Conservation (phyloP, 2,113 vertebrate genomes). For the Varanus komodoensis region DNA sequence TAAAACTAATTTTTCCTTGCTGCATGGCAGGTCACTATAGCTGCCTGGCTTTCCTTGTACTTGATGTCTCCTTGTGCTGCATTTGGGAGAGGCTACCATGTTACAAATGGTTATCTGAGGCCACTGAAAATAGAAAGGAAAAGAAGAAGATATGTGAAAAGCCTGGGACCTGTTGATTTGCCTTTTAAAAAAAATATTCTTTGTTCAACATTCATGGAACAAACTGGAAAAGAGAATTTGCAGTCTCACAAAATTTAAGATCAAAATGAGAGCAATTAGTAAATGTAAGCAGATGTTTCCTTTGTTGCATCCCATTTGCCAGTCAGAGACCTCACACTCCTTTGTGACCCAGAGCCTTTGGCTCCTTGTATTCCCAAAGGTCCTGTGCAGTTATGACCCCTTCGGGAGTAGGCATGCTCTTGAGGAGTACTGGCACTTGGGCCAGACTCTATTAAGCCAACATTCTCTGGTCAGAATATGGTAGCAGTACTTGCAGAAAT, state of each 20-base stretch:
- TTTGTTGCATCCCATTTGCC: not conserved
- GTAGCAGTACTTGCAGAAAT: not conserved
- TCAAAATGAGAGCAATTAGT: not conserved
- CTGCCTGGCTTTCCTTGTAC: not conserved
- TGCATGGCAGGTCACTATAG: not conserved
- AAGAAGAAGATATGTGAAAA: not conserved
- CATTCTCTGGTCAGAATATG: not conserved
- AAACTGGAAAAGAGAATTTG: not conserved
- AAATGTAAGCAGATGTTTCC: not conserved
- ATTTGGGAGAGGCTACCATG: not conserved
- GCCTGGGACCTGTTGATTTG: too few species aligned
- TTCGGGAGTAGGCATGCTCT: not conserved
- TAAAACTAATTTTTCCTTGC: not conserved
- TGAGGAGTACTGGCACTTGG: not conserved
- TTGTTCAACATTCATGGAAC: not conserved
- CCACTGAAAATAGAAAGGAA: not conserved
- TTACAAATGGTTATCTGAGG: not conserved
- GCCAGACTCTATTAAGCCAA: not conserved
- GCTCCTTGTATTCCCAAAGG: not conserved
- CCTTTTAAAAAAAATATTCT: not conserved
- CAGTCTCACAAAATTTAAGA: not conserved
- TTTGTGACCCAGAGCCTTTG: not conserved
- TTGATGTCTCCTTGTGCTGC: not conserved
- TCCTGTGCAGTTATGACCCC: not conserved
- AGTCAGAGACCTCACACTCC: not conserved